These are phyloP conservation scores for Sylvilagus bachmani DNA, from an alignment of 2,113 vertebrate genomes.

Conservation along the genomic window DNA sequence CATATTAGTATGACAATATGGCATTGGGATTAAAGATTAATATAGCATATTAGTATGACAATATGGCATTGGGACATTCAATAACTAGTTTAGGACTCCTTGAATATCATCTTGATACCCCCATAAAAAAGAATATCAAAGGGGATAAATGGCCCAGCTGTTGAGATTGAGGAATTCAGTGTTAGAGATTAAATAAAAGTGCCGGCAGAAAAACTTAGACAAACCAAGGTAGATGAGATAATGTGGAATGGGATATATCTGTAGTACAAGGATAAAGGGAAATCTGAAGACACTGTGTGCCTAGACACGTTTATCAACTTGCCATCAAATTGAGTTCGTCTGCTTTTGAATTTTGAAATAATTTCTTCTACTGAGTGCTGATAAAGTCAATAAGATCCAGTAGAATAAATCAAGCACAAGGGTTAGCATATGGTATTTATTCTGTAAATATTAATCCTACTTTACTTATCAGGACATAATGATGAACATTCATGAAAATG, in stretches of 20 bases:
- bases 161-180: not conserved
- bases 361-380: not conserved
- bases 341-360: constrained; percentile 39
- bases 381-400: not conserved
- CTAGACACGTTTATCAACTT: not conserved
- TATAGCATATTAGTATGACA: not conserved
- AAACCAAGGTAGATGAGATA: not conserved
- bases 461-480: not conserved
- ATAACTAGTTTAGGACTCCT: not conserved
- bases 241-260: not conserved
- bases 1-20: not conserved
- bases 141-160: not conserved
- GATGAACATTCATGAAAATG: constrained; percentile 46
- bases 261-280: not conserved
- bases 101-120: not conserved
- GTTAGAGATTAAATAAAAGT: not conserved
- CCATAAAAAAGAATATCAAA: constrained; percentile 37
- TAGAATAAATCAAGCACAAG: not conserved
- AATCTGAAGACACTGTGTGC: not conserved
- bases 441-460: constrained; percentile 39
- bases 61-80: not conserved
- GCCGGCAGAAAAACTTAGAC: not conserved
- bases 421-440: not conserved
- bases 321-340: not conserved
- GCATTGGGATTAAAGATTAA: not conserved